Evolutionary conservation across 2,797 vertebrate species (phyloP).

Genomic region (Naso thynnoides): DNA sequence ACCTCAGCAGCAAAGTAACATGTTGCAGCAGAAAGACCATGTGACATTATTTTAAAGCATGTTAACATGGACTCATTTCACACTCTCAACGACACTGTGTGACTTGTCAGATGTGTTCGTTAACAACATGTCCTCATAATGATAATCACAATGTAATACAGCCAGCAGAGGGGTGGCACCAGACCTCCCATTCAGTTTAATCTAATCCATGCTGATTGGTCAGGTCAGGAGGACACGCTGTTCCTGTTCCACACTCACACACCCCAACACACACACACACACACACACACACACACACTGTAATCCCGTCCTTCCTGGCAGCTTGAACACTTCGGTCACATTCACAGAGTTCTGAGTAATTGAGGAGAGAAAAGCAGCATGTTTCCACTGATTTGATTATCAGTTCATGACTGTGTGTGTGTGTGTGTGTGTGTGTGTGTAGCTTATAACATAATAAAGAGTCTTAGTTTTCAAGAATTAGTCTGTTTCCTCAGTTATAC

Average conservation of each 20-base stretch:
- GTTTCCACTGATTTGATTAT: conserved; percentile 1
- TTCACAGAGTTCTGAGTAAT: conserved; percentile 1
- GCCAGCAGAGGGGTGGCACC: too few relatives aligned
- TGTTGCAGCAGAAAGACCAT: too few relatives aligned
- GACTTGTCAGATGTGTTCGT: too few relatives aligned
- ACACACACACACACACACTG: background rate
- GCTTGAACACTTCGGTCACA: background rate
- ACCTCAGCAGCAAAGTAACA: too few relatives aligned
- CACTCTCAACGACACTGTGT: too few relatives aligned
- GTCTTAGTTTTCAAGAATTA: too few relatives aligned
- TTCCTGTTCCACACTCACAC: background rate
- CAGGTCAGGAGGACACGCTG: conserved; percentile 9
- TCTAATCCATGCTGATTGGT: background rate
- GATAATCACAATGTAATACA: too few relatives aligned
- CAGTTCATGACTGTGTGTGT: background rate
- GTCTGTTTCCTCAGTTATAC: too few relatives aligned
- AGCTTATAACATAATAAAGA: too few relatives aligned
- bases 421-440: conserved; percentile 14
- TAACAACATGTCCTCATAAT: too few relatives aligned
- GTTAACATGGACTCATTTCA: too few relatives aligned
- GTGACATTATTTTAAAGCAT: too few relatives aligned
- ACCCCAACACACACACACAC: background rate
- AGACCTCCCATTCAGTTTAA: background rate
- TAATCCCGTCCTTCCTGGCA: conserved; percentile 7
- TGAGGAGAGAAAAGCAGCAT: background rate